These are phyloP conservation scores for Lichenostomus cassidix DNA, from an alignment of 2,113 vertebrate genomes.

Conservation along the genomic window DNA sequence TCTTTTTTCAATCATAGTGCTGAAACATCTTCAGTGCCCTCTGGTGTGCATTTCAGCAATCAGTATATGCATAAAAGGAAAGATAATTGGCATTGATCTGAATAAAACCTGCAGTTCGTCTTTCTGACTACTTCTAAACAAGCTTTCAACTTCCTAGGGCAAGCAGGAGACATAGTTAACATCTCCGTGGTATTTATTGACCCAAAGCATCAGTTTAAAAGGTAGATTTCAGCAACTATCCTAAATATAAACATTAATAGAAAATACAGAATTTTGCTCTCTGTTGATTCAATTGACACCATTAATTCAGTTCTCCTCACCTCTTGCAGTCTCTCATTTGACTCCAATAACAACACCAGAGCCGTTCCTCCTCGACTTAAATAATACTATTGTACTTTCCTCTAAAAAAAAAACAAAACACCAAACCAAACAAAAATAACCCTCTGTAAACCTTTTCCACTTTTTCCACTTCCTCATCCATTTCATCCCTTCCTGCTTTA, in stretches of 20 bases:
- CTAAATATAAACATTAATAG: not conserved
- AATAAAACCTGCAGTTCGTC: not conserved
- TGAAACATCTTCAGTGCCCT: slow-evolving; percentile 55
- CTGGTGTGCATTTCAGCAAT: slow-evolving; percentile 2
- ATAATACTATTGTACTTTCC: not conserved
- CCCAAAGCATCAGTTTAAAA: not conserved
- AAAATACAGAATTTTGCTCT: not conserved
- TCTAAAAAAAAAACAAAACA: not conserved
- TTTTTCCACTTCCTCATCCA: not conserved
- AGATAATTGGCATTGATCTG: not conserved
- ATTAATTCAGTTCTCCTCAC: not conserved
- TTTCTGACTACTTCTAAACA: not conserved
- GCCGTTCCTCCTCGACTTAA: not conserved
- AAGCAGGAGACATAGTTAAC: not conserved
- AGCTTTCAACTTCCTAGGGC: not conserved
- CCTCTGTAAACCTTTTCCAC: not conserved
- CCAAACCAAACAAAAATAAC: no score
- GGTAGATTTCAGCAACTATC: not conserved
- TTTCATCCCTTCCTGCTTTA: not conserved
- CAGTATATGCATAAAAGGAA: not conserved
- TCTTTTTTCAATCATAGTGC: not conserved
- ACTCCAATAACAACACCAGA: not conserved
- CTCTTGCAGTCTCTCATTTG: not conserved
- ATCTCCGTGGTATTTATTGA: not conserved
- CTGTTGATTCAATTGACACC: not conserved